Conservation (phyloP, 1,140 invertebrate species). For the Saccostrea echinata region DNA sequence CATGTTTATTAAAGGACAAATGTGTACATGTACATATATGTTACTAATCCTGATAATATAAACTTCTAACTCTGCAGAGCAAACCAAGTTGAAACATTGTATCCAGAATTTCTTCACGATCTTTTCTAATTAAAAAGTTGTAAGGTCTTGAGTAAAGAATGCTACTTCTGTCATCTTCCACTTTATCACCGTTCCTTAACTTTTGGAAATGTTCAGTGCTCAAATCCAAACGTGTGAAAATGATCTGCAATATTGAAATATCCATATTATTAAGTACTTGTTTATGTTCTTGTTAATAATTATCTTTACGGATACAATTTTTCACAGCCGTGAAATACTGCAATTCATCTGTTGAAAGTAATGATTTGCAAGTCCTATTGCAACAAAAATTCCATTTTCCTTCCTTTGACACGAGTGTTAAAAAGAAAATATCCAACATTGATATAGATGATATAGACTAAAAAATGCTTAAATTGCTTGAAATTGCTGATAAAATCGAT, state of each 20-base stretch:
- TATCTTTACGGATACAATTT: background rate
- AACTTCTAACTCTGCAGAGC: background rate
- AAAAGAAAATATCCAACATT: too few species aligned
- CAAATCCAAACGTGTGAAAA: conserved; percentile 11
- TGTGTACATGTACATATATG: too few species aligned
- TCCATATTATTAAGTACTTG: background rate
- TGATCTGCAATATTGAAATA: background rate
- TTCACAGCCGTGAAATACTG: background rate
- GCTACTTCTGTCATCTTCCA: background rate
- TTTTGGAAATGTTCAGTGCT: background rate
- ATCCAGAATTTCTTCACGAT: background rate
- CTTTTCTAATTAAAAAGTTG: background rate
- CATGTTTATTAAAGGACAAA: too few species aligned
- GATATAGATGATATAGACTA: too few species aligned
- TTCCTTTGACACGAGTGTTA: too few species aligned
- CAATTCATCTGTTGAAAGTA: background rate
- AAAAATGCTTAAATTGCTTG: too few species aligned
- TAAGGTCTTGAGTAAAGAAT: background rate
- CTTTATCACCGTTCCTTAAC: background rate
- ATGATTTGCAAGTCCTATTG: too few species aligned
- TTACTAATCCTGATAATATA: background rate
- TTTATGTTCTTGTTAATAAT: background rate
- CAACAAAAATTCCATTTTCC: too few species aligned
- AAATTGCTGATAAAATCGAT: too few species aligned
- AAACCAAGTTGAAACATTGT: background rate